Evolutionary conservation across 2,113 vertebrate species (phyloP), one percentile per base, ranked within the genome.

Genomic region (Sturnus vulgaris): DNA sequence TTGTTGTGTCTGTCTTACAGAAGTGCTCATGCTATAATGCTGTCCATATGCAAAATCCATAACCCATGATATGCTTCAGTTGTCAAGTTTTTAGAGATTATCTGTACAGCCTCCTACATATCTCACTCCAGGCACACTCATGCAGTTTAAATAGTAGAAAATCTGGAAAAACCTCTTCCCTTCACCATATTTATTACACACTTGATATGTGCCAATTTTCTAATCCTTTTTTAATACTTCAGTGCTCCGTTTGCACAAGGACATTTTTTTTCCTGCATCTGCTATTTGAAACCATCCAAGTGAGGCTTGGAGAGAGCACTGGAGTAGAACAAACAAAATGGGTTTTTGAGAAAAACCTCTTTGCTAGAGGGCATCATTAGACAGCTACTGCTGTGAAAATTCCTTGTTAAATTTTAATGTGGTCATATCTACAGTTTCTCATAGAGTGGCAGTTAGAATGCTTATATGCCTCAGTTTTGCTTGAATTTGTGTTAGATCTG

Each of bases 281-380:
- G 16, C 61, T 86, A 83, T 92, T 93, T 78, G 83, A 21, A 88
- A 4, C 49, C 27, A 82, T 95, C 82, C 35, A 78, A 83, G 87
- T 92, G 79, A 82, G 40, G 10, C 60, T 83, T 91, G 75, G 42
- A 55, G 31, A 90, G 60, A 88, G 79, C 95, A 71, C 9, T 96
- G 79, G 69, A 96, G 87, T 64, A 83, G 88, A 96, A 92, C 85
- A 95, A 93, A 88, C 68, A 90, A 95, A 96, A 96, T 92, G 60
- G 56, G 44, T 82, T 97, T 95, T 92, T 92, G 69, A 88, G 88
- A 82, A 77, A 95, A 96, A 83, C 68, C 71, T 90, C 77, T 93
- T 94, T 94, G 82, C 88, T 95, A 73, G 79, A 93, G 82, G 87
- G 60, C 90, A 94, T 96, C 93, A 56, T 96, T 93, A 93, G 79